Conservation (phyloP, 2,888 invertebrate genomes). For the Chrysodeixis includens region DNA sequence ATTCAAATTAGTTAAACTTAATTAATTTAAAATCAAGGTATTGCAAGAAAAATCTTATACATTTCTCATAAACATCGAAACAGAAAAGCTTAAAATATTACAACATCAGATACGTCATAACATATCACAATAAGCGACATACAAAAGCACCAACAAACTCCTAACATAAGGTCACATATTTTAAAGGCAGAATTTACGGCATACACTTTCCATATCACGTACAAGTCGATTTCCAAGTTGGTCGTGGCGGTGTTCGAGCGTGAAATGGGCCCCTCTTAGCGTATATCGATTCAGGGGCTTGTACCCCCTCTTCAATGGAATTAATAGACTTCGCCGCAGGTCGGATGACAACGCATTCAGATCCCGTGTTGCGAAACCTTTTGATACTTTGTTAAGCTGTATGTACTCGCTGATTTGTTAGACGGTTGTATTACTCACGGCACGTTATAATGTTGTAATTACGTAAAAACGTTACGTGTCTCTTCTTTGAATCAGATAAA, state of each 20-base stretch:
- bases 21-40: too few relatives aligned
- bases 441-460: too few relatives aligned
- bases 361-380: conserved; percentile 45
- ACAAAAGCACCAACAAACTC: conserved; percentile 10
- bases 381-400: conserved; percentile 50
- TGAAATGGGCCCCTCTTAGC: conserved; percentile 70
- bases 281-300: conserved; percentile 65
- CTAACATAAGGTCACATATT: conserved; percentile 33
- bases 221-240: conserved; percentile 58
- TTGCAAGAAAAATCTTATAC: too few relatives aligned
- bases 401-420: conserved; percentile 25
- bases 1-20: too few relatives aligned
- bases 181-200: conserved; percentile 46
- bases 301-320: conserved; percentile 59
- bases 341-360: conserved; percentile 60
- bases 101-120: background rate
- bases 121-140: conserved; percentile 1
- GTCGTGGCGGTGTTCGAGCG: conserved; percentile 63
- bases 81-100: background rate
- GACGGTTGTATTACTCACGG: background rate
- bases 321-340: conserved; percentile 59
- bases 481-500: too few relatives aligned
- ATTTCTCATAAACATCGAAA: too few relatives aligned
- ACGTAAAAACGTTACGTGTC: too few relatives aligned
- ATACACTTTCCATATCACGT: conserved; percentile 55